These are phyloP conservation scores for Leptinotarsa peninsularis DNA, from an alignment of 2,888 invertebrate genomes.

Conservation along the genomic window DNA sequence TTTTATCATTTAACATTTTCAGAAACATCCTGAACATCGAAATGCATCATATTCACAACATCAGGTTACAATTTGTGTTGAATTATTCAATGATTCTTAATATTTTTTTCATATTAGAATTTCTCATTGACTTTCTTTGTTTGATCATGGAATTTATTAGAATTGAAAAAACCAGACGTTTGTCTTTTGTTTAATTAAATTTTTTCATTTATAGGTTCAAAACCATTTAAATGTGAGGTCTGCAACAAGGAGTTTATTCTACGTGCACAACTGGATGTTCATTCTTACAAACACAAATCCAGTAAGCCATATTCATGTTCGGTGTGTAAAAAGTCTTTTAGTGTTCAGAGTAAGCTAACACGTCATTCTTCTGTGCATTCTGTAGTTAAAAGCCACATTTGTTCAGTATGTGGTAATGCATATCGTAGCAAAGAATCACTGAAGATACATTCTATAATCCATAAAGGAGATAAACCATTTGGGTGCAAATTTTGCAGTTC, in stretches of 20 bases:
- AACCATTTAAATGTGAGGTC: constrained; percentile 67
- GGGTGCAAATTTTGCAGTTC: constrained; percentile 72
- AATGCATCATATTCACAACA: too few relatives aligned
- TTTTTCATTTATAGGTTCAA: constrained; percentile 56
- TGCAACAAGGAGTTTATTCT: constrained; percentile 76
- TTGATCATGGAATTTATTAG: too few relatives aligned
- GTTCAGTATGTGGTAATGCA: constrained; percentile 72
- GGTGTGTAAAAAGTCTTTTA: constrained; percentile 76
- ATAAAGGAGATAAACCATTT: constrained; percentile 74
- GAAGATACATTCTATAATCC: constrained; percentile 73
- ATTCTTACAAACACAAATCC: constrained; percentile 75
- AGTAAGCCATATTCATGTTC: constrained; percentile 73
- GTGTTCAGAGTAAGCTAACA: constrained; percentile 77
- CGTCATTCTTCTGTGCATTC: constrained; percentile 77
- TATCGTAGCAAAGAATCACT: constrained; percentile 73
- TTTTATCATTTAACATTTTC: too few relatives aligned
- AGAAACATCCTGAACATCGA: too few relatives aligned
- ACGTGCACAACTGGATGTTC: constrained; percentile 80
- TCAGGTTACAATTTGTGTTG: not conserved
- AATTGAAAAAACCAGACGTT: too few relatives aligned
- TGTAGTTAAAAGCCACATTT: constrained; percentile 68
- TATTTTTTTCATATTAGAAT: not conserved
- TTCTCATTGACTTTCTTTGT: too few relatives aligned
- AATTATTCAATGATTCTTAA: not conserved
- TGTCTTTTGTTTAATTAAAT: too few relatives aligned